These are phyloP conservation scores for Choloepus didactylus DNA, from an alignment of 2,797 vertebrate genomes.

Conservation along the genomic window DNA sequence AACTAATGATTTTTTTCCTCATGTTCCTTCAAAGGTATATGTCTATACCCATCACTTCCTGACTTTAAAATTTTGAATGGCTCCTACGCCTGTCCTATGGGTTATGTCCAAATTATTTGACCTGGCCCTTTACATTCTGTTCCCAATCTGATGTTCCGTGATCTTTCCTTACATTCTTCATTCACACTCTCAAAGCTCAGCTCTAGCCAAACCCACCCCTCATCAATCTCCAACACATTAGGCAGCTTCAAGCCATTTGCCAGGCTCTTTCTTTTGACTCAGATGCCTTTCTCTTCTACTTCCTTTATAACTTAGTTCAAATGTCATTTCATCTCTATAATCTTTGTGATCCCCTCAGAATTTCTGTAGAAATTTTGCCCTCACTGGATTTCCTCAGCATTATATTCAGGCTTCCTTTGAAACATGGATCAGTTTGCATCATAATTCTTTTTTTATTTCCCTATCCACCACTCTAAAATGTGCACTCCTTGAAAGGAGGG, in stretches of 20 bases:
- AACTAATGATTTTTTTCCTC: neutral
- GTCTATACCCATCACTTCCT: neutral
- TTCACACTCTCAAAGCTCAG: neutral
- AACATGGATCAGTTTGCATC: neutral
- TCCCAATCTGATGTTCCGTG: neutral
- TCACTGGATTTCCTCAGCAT: no score
- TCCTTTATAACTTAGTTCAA: neutral
- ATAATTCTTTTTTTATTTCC: neutral
- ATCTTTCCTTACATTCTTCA: neutral
- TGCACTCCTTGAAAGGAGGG: neutral
- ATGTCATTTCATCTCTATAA: neutral
- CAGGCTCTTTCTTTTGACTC: neutral
- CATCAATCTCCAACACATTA: neutral
- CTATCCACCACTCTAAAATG: neutral
- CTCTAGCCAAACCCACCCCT: neutral
- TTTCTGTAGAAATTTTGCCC: neutral
- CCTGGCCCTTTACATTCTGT: neutral
- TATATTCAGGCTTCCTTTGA: neutral
- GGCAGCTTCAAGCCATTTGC: neutral
- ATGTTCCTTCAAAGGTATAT: conserved; percentile 19
- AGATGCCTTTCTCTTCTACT: neutral
- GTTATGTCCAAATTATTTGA: neutral
- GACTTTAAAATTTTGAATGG: neutral
- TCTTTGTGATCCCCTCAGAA: neutral
- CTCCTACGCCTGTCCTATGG: neutral